These are phyloP conservation scores for Stegastes partitus DNA, from an alignment of 2,113 vertebrate species.

Conservation along the genomic window DNA sequence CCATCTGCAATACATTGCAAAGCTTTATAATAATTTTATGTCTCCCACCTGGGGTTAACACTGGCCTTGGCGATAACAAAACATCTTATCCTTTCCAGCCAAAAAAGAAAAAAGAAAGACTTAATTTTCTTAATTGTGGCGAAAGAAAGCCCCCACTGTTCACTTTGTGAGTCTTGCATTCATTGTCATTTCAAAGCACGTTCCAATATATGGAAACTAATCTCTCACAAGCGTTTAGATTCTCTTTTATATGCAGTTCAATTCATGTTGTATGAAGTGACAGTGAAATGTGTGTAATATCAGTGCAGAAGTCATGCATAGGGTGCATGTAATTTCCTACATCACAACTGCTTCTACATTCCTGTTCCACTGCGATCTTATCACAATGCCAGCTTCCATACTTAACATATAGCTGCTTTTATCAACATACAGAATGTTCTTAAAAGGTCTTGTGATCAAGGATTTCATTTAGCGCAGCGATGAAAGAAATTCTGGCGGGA, in stretches of 20 bases:
- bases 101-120: slow-evolving; percentile 59
- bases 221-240: slow-evolving; percentile 47
- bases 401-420: slow-evolving; percentile 62
- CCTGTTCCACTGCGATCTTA: slow-evolving; percentile 41
- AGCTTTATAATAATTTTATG: slow-evolving; percentile 78
- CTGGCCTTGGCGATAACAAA: slow-evolving; percentile 71
- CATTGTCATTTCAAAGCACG: slow-evolving; percentile 63
- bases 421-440: slow-evolving; percentile 52
- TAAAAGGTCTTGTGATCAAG: slow-evolving; percentile 48
- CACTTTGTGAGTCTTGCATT: slow-evolving; percentile 55
- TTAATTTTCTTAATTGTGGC: slow-evolving; percentile 80
- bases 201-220: slow-evolving; percentile 55
- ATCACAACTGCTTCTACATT: slow-evolving; percentile 23
- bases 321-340: slow-evolving; percentile 52
- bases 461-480: slow-evolving; percentile 9
- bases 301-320: slow-evolving; percentile 44
- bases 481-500: slow-evolving; percentile 25
- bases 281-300: slow-evolving; percentile 54
- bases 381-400: slow-evolving; percentile 50
- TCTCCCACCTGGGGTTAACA: slow-evolving; percentile 66
- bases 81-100: slow-evolving; percentile 73
- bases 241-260: slow-evolving; percentile 52
- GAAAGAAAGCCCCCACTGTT: slow-evolving; percentile 66
- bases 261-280: slow-evolving; percentile 44
- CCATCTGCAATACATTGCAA: slow-evolving; percentile 59